phyloP scores from a whole-genome alignment of 1,140 invertebrate species.

The Ruditapes philippinarum region DNA sequence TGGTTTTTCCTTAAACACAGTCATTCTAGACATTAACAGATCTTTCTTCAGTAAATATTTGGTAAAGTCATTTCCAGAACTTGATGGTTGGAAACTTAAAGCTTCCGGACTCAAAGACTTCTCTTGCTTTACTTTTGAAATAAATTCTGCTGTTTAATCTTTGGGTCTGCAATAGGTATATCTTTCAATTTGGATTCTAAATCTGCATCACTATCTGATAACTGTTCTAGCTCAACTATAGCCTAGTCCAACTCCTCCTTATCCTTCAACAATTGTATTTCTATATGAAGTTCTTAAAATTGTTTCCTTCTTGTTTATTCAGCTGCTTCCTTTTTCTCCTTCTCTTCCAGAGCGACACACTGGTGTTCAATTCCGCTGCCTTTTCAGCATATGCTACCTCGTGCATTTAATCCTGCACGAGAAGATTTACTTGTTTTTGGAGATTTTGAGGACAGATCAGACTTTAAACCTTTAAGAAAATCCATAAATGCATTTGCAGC shows the following conservation, averaged over 20 bases:
- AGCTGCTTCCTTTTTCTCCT: too few relatives aligned
- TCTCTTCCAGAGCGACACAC: neutral
- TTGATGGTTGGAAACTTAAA: neutral
- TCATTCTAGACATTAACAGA: constrained; percentile 3
- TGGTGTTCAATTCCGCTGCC: neutral
- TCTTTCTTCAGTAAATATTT: constrained; percentile 36
- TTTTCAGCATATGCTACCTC: too few relatives aligned
- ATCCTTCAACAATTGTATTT: neutral
- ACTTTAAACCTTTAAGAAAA: too few relatives aligned
- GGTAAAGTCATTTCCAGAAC: neutral
- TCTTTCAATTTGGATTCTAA: neutral
- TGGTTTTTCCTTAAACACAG: constrained; percentile 16
- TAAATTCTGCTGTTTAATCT: neutral
- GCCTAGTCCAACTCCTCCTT: neutral
- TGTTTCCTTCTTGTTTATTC: too few relatives aligned
- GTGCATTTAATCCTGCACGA: too few relatives aligned
- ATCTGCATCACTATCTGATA: neutral
- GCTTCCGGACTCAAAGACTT: neutral
- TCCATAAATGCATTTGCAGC: constrained; percentile 4
- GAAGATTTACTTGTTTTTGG: too few relatives aligned
- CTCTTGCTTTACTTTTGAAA: neutral
- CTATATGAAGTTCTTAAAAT: neutral
- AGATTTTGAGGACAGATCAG: too few relatives aligned
- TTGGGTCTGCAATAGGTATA: neutral
- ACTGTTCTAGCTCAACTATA: constrained; percentile 6